A percentile compares a stretch with the other conserved stretches of the same genome.
phyloP scores from a whole-genome alignment of 2,113 vertebrate species.

The Macrotus californicus region DNA sequence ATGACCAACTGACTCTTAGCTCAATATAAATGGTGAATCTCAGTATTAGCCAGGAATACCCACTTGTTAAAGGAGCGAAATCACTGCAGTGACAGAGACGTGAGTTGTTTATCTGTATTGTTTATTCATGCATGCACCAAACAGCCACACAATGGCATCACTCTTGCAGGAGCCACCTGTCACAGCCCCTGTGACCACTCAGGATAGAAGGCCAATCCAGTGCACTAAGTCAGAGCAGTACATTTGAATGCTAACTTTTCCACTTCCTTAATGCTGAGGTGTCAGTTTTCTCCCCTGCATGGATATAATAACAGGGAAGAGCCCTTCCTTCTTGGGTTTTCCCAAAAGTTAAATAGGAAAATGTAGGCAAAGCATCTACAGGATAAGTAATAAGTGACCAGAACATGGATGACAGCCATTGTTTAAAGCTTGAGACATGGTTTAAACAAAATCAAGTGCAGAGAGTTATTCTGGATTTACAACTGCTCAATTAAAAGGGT shows the following conservation, averaged over 20 bases:
- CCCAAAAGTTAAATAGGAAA: not conserved
- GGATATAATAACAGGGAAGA: no score
- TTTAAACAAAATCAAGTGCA: not conserved
- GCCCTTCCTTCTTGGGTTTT: not conserved
- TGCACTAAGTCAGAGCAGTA: not conserved
- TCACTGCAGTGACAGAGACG: not conserved
- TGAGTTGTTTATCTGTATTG: not conserved
- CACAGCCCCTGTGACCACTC: not conserved
- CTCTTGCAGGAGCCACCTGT: fast-evolving
- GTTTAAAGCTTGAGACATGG: not conserved
- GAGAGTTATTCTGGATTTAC: not conserved
- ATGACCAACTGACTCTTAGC: not conserved
- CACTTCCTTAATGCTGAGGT: not conserved
- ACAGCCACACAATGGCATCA: not conserved
- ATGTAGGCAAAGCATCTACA: not conserved
- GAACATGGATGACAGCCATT: not conserved
- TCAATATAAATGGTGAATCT: not conserved
- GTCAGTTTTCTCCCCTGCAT: not conserved
- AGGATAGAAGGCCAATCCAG: not conserved
- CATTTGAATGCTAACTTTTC: not conserved
- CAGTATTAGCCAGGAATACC: not conserved
- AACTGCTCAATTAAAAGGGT: not conserved
- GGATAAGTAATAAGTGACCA: not conserved
- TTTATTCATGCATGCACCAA: no score
- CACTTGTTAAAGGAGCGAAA: not conserved